phyloP scores from a whole-genome alignment of 2,113 vertebrate genomes.

The Odontophorus gujanensis region DNA sequence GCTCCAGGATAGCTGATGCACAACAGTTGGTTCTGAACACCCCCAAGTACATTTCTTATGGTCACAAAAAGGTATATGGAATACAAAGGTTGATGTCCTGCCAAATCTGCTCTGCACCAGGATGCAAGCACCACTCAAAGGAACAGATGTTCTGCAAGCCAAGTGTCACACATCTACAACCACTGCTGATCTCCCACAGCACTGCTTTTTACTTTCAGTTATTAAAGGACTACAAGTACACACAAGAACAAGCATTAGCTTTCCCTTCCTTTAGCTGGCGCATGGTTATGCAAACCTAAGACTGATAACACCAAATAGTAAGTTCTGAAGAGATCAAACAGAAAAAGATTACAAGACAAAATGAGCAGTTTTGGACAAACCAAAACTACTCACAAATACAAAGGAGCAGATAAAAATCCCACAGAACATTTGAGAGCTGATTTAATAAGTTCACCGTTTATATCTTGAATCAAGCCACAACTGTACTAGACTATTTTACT shows the following conservation, averaged over 20 bases:
- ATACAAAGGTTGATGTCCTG: not conserved
- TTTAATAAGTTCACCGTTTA: not conserved
- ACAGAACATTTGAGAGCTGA: not conserved
- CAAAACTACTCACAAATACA: not conserved
- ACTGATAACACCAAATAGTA: not conserved
- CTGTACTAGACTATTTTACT: not conserved
- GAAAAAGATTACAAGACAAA: not conserved
- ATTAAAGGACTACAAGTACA: too few relatives aligned
- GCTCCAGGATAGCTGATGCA: too few relatives aligned
- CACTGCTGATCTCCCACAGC: not conserved
- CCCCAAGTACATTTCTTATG: rapidly evolving
- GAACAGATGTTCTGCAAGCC: not conserved
- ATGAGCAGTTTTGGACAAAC: not conserved
- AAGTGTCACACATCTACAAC: rapidly evolving
- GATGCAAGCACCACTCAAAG: not conserved
- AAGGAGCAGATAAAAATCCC: not conserved
- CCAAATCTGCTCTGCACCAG: not conserved
- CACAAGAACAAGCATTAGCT: rapidly evolving
- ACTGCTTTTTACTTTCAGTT: not conserved
- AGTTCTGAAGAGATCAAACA: not conserved
- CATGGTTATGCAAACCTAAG: not conserved
- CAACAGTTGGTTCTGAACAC: not conserved
- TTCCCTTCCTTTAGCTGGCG: not conserved
- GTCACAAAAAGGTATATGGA: not conserved
- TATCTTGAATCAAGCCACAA: rapidly evolving